Evolutionary conservation across 2,888 invertebrate genomes (phyloP), one percentile per base, ranked within the genome.

Genomic region (Adelognathus sp.): DNA sequence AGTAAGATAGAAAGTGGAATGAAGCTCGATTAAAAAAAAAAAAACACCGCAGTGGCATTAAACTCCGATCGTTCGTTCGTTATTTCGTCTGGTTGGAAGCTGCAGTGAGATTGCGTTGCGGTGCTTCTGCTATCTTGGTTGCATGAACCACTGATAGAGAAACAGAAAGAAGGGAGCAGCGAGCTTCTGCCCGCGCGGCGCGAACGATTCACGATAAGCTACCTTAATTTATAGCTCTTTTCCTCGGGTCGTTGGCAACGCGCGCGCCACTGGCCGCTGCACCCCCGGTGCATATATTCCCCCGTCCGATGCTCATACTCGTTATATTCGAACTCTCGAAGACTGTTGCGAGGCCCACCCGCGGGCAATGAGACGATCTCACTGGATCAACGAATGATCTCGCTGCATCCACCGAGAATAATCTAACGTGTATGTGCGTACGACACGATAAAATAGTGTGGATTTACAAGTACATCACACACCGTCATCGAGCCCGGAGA

Each of bases 161-260:
- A 73, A 73, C 58, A 52, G 56, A 52, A 18, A 56, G 50, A 6
- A 14, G 69, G 73, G 76, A 81, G 64, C n/a, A n/a, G n/a, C 81
- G 79, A 88, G 87, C 88, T 88, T 86, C 86, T 83, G 88, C 74
- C 81, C 76, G 81, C 82, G 78, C 80, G 67, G 83, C 85, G 81
- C 24, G 66, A 84, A 87, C 86, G 90, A 89, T 89, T 81, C 77
- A 70, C 86, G 90, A 90, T 90, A 90, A 90, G 88, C 83, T 86
- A 81, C 71, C 80, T 85, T 88, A 89, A 89, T 89, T 89, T 88
- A 88, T 89, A 87, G 86, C 86, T 85, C 85, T 85, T 87, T 86
- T 86, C 82, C 83, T 78, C 82, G 83, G 85, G 86, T 85, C 86
- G 85, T 83, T 85, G 87, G 79, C 80, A 82, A 71, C 85, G 84